A percentile compares a stretch with the other conserved stretches of the same genome.
Conservation (phyloP, 2,113 vertebrate genomes). For the Todiramphus chloris region DNA sequence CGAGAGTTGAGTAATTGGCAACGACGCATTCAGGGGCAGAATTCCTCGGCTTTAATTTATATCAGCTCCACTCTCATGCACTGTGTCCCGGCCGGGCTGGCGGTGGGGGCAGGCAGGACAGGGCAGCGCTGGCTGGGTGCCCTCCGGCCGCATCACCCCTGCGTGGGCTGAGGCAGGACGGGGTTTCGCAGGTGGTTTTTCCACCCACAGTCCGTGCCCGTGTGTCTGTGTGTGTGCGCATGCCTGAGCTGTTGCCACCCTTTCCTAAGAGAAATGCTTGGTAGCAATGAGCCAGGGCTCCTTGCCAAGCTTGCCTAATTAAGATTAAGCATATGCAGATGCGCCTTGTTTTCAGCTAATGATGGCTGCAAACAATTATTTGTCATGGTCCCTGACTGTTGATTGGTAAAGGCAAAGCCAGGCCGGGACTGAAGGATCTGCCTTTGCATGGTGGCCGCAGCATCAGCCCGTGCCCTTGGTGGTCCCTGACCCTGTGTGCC, state of each 20-base stretch:
- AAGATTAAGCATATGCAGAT: slow-evolving; percentile 71
- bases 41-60: background rate
- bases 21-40: background rate
- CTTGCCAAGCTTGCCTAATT: slow-evolving; percentile 54
- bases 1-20: background rate
- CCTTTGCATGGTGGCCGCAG: background rate
- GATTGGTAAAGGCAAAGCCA: background rate
- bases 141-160: background rate
- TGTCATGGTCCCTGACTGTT: slow-evolving; percentile 47
- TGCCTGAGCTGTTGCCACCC: slow-evolving; percentile 21
- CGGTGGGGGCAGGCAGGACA: fast-evolving
- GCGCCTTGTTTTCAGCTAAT: slow-evolving; percentile 68
- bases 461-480: background rate
- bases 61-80: fast-evolving
- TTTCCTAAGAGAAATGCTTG: slow-evolving; percentile 61
- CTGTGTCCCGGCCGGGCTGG: background rate
- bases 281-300: slow-evolving; percentile 57
- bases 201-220: background rate
- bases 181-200: background rate
- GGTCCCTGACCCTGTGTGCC: too few relatives aligned
- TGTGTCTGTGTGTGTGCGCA: background rate
- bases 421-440: background rate
- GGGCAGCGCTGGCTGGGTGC: background rate
- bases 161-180: fast-evolving
- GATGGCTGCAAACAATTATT: slow-evolving; percentile 74